These are phyloP conservation scores for Ditylenchus weischeri DNA, from an alignment of 2,888 invertebrate genomes.

Conservation along the genomic window DNA sequence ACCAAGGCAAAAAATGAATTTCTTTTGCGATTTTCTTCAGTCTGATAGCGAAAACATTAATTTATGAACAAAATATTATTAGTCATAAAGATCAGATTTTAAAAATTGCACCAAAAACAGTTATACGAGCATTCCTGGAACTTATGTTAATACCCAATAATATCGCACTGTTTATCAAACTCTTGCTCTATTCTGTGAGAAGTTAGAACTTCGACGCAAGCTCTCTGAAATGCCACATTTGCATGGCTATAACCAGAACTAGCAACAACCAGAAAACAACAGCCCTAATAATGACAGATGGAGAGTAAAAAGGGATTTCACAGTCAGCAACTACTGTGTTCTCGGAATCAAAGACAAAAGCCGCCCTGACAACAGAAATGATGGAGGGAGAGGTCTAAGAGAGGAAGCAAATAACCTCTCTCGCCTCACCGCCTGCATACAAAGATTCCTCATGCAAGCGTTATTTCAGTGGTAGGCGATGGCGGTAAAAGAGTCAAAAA, in stretches of 20 bases:
- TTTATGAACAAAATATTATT: too few species aligned
- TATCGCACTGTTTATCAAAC: neutral
- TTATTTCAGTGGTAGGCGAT: neutral
- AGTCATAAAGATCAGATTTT: too few species aligned
- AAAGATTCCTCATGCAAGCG: neutral
- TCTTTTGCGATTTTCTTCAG: too few species aligned
- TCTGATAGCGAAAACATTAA: too few species aligned
- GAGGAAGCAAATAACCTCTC: constrained; percentile 3
- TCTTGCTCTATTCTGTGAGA: neutral
- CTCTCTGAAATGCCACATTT: neutral
- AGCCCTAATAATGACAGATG: constrained; percentile 8
- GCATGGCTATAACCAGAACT: neutral
- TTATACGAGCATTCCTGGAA: too few species aligned
- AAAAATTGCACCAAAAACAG: too few species aligned
- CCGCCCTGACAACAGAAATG: constrained; percentile 3
- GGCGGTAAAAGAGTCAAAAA: constrained; percentile 9
- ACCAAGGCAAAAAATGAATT: too few species aligned
- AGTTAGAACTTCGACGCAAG: too few species aligned
- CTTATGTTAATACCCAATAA: too few species aligned
- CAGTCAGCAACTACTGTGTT: constrained; percentile 4
- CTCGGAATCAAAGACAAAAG: constrained; percentile 4
- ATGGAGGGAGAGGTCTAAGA: neutral
- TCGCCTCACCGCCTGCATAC: constrained; percentile 3
- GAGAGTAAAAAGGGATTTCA: neutral
- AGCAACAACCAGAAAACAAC: constrained; percentile 1